Evolutionary conservation across 2,113 vertebrate genomes (phyloP).

Genomic region (Python bivittatus): DNA sequence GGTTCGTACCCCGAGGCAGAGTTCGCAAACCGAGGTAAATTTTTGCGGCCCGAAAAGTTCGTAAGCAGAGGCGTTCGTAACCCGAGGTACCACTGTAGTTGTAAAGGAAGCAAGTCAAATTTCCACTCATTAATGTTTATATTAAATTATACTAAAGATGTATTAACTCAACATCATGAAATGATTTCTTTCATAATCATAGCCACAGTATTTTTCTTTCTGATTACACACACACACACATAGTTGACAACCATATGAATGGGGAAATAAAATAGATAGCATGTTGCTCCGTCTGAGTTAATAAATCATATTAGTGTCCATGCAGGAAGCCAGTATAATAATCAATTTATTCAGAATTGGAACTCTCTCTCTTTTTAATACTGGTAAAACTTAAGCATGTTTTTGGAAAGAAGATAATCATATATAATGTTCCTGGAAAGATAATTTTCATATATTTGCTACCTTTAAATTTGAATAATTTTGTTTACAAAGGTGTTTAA

Average conservation of each 20-base stretch:
- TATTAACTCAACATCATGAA: neutral
- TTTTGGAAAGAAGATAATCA: neutral
- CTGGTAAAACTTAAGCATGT: neutral
- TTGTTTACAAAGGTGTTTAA: neutral
- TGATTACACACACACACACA: neutral
- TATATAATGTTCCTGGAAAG: neutral
- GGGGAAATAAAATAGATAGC: neutral
- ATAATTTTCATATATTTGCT: neutral
- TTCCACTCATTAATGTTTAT: neutral
- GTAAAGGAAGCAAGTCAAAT: neutral
- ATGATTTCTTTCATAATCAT: neutral
- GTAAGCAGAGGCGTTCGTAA: too few relatives aligned
- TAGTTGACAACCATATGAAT: neutral
- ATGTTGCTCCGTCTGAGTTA: neutral
- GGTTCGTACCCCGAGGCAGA: too few relatives aligned
- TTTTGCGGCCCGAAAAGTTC: too few relatives aligned
- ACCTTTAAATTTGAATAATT: neutral
- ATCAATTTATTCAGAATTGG: neutral
- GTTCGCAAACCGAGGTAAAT: too few relatives aligned
- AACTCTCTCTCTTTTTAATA: neutral
- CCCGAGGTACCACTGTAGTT: too few relatives aligned
- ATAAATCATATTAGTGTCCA: neutral
- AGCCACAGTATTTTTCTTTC: neutral
- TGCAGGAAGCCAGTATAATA: neutral
- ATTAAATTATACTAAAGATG: constrained; percentile 1